These are phyloP conservation scores for Microcebus ravelobensis DNA, from an alignment of 2,113 vertebrate genomes.

Conservation along the genomic window DNA sequence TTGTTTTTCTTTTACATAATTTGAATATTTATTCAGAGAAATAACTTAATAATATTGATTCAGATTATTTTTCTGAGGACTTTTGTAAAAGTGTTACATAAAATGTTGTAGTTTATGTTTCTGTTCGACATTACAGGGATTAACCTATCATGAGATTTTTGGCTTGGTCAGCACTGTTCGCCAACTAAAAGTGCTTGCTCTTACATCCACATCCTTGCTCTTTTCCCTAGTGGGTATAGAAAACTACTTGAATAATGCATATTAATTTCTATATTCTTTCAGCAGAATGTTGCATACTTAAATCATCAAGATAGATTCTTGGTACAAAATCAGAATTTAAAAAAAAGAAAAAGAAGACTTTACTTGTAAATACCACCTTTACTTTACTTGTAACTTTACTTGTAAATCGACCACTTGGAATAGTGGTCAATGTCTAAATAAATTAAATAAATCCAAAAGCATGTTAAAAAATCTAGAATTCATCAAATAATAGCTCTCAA, in stretches of 20 bases:
- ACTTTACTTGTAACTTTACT: not conserved
- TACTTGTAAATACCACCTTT: not conserved
- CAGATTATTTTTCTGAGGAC: not conserved
- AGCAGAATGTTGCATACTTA: constrained; percentile 15
- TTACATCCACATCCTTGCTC: not conserved
- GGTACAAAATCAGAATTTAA: not conserved
- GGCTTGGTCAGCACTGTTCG: constrained; percentile 54
- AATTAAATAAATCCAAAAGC: not conserved
- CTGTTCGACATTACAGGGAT: not conserved
- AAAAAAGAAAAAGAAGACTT: not conserved
- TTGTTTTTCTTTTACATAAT: not conserved
- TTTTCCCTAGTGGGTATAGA: not conserved
- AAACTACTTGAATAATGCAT: constrained; percentile 69
- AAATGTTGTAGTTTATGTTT: not conserved
- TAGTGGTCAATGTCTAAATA: not conserved
- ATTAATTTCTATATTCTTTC: constrained; percentile 21
- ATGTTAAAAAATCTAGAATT: not conserved
- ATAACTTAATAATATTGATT: not conserved
- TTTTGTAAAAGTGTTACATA: constrained; percentile 14
- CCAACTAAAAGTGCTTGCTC: constrained; percentile 54
- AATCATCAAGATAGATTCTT: constrained; percentile 41
- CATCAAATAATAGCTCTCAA: not conserved
- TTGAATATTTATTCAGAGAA: not conserved
- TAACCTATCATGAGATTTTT: constrained; percentile 16
- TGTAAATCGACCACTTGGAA: not conserved